Evolutionary conservation across 2,797 vertebrate genomes (phyloP), one percentile per base, ranked within the genome.

Genomic region (Steatocranus sp.): DNA sequence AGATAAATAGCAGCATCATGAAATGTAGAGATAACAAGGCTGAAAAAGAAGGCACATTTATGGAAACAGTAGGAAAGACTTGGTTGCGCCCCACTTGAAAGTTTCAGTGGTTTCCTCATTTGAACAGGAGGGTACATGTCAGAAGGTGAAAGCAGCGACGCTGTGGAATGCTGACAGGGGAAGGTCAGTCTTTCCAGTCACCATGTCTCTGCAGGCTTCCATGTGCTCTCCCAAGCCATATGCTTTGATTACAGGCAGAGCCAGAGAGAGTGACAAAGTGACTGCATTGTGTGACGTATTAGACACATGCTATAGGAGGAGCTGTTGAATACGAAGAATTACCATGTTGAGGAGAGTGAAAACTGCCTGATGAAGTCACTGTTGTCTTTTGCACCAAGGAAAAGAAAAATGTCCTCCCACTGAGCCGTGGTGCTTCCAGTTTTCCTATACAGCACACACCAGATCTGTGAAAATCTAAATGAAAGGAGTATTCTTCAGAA

Each of bases 361-460:
- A 18, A 46, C 38, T 23, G 5, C 61, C 61, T 3, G 20, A 66
- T 66, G 36, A 66, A 23, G 12, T 43, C 63, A 68, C 14, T 43
- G 0, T 25, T 68, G 9, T 43, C 36, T 68, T 68, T 43, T 41
- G 8, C 36, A 4, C 15, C 0, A 25, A 41, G 20, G 61, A 41
- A 23, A 41, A 25, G 20, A 63, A 63, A 63, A 63, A 23, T 14
- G n/a, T 38, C 34, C 36, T 68, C 8, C 36, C 20, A 43, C 14
- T 0, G 5, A 68, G 8, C 9, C 20, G 0, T 27, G 14, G 23
- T 27, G 20, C 20, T 68, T 11, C 20, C 36, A 11, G n/a, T 43
- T 17, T 25, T 25, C 63, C 63, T 3, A 17, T 11, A 43, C 4
- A 43, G 38, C 38, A 17, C 17, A 20, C 63, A 68, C 36, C 38